Percentiles rank a stretch among this genome's conserved stretches.
Conservation (phyloP, 2,888 invertebrate genomes). For the Xanthorhoe spadicearia region DNA sequence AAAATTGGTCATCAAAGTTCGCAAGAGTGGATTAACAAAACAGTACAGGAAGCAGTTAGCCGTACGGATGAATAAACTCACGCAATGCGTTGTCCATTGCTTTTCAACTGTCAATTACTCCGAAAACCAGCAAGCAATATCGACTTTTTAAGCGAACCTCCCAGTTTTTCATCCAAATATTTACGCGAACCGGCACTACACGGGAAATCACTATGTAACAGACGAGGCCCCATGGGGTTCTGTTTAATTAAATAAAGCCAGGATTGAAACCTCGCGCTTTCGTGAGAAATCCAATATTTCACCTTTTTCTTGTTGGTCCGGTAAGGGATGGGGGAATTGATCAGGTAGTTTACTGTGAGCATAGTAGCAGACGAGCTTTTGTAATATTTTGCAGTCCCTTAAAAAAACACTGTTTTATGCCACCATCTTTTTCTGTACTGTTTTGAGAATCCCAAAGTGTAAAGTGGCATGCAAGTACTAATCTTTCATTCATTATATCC, state of each 20-base stretch:
- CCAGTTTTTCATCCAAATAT: conserved; percentile 12
- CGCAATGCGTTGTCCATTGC: not conserved
- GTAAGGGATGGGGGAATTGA: conserved; percentile 51
- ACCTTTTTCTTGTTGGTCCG: conserved; percentile 58
- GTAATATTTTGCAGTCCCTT: not conserved
- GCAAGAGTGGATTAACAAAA: no score
- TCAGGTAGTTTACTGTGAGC: conserved; percentile 28
- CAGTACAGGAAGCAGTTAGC: not conserved
- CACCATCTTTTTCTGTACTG: no score
- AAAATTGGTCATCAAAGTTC: no score
- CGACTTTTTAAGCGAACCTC: not conserved
- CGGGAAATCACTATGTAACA: conserved; percentile 55
- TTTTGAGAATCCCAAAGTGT: no score
- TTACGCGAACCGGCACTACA: conserved; percentile 23
- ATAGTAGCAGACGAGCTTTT: not conserved
- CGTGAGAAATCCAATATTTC: conserved; percentile 69
- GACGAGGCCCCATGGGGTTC: conserved; percentile 62
- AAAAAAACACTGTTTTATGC: no score
- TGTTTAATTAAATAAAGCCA: conserved; percentile 75
- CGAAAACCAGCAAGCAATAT: not conserved
- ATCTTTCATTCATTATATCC: no score
- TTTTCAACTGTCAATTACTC: not conserved
- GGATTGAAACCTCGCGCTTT: conserved; percentile 70
- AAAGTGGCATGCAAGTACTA: no score
- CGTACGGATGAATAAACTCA: not conserved